Percentiles rank a stretch among this genome's conserved stretches.
These are phyloP conservation scores for Drosophila sechellia DNA, from an alignment of 1,140 invertebrate species.

Conservation along the genomic window DNA sequence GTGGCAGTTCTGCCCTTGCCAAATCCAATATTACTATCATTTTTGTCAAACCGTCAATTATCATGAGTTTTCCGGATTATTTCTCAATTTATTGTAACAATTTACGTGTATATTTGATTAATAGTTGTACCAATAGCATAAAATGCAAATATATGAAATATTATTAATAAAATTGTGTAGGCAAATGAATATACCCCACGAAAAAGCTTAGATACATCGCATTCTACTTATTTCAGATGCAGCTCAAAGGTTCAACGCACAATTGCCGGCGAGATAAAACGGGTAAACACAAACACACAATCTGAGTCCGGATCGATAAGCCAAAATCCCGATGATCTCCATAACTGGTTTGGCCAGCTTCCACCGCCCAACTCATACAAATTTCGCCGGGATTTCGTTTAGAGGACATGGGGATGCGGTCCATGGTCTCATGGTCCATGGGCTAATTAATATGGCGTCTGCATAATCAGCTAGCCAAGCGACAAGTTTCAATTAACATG, in stretches of 20 bases:
- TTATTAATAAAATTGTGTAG: no score
- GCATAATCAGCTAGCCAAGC: conserved; percentile 17
- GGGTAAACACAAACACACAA: conserved; percentile 1
- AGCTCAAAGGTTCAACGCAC: conserved; percentile 13
- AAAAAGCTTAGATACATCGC: not conserved
- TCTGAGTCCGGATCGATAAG: not conserved
- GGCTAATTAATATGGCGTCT: conserved; percentile 9
- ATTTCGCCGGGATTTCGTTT: not conserved
- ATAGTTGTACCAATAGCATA: not conserved
- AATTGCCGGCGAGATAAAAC: not conserved
- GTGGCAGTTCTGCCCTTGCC: not conserved
- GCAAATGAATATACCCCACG: not conserved
- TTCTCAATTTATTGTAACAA: not conserved
- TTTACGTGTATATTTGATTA: not conserved
- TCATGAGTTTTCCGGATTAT: not conserved
- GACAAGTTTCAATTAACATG: conserved; percentile 38
- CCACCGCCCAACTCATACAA: not conserved
- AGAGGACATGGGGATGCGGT: conserved; percentile 2
- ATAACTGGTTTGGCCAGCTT: not conserved
- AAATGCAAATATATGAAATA: not conserved
- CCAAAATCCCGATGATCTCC: conserved; percentile 1
- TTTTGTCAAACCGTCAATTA: not conserved
- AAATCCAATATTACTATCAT: not conserved
- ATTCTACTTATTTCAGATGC: not conserved
- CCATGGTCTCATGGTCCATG: not conserved